Evolutionary conservation across 2,797 vertebrate species (phyloP), one percentile per base, ranked within the genome.

Genomic region (Leucoraja ocellata): DNA sequence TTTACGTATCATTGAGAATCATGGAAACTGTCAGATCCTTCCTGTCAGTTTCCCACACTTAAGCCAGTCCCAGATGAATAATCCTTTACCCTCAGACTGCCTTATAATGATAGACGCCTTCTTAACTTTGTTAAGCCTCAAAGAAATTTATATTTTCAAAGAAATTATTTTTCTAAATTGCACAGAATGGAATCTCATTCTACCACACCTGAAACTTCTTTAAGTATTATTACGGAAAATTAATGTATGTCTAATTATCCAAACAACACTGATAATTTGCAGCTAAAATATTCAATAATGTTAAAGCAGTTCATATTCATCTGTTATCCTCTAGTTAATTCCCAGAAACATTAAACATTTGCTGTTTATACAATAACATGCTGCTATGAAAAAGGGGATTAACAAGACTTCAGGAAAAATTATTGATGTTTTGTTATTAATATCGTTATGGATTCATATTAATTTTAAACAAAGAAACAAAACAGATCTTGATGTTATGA

Each of bases 401-500:
- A 39, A 32, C 71, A 71, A 91, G 32, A 39, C 8, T 71, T 90
- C 36, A 91, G 58, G 36, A 36, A 71, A 39, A 91, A 71, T 71
- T 32, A 21, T 16, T 71, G 86, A 91, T 5, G 71, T 39, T 32
- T 71, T 4, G 18, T 32, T 36, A 28, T 4, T 13, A 11, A 13
- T 61, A 36, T 39, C 65, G 39, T n/a, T 71, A 39, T 91, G 21
- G 14, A 36, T 32, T 71, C 68, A 23, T 54, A 54, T 91, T 91
- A 91, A 71, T 32, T 91, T 68, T 91, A 39, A 65, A 71, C 90
- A 71, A 73, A 65, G 58, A 86, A 86, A 73, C 65, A 73, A 73
- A 39, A 36, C 65, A 71, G 8, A 73, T 74, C 86, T 54, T 74
- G 68, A 91, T 39, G 36, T 71, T 73, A 74, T 68, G 16, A 7